phyloP scores from a whole-genome alignment of 2,888 invertebrate species.

The Ecliptopera silaceata region DNA sequence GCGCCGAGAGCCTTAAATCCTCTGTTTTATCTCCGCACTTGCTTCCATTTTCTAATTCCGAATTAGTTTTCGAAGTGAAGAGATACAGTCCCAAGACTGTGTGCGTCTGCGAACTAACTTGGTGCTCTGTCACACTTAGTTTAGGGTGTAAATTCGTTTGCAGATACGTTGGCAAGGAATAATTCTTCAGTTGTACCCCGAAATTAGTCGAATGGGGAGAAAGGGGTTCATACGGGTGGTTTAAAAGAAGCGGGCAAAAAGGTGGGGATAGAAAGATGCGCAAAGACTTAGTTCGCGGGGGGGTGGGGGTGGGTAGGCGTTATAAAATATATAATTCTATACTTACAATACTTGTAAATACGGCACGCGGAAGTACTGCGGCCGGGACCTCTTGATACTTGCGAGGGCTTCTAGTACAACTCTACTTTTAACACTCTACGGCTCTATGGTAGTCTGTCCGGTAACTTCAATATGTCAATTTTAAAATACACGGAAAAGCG shows the following conservation, averaged over 20 bases:
- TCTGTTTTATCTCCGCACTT: constrained; percentile 54
- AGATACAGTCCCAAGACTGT: constrained; percentile 82
- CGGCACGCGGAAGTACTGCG: constrained; percentile 78
- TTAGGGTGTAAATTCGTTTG: constrained; percentile 56
- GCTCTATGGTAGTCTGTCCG: no score
- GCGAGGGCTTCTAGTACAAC: constrained; percentile 6
- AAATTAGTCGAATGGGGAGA: constrained; percentile 83
- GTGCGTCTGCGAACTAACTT: constrained; percentile 47
- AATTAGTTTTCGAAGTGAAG: constrained; percentile 83
- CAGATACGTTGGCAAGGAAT: constrained; percentile 68
- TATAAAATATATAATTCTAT: constrained; percentile 84
- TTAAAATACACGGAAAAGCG: no score
- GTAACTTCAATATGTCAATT: no score
- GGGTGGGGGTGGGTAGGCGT: constrained; percentile 69
- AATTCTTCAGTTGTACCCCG: constrained; percentile 83
- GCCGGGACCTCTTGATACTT: constrained; percentile 55
- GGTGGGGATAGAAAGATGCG: constrained; percentile 83
- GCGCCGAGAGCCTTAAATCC: constrained; percentile 39
- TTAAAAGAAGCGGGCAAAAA: constrained; percentile 83
- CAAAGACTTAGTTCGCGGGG: constrained; percentile 82
- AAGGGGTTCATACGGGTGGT: constrained; percentile 82
- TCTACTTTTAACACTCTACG: no score
- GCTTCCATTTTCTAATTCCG: constrained; percentile 79
- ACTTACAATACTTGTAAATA: constrained; percentile 84
- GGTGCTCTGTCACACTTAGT: constrained; percentile 46